Evolutionary conservation across 2,888 invertebrate genomes (phyloP).

Genomic region (Temnothorax ravouxi): DNA sequence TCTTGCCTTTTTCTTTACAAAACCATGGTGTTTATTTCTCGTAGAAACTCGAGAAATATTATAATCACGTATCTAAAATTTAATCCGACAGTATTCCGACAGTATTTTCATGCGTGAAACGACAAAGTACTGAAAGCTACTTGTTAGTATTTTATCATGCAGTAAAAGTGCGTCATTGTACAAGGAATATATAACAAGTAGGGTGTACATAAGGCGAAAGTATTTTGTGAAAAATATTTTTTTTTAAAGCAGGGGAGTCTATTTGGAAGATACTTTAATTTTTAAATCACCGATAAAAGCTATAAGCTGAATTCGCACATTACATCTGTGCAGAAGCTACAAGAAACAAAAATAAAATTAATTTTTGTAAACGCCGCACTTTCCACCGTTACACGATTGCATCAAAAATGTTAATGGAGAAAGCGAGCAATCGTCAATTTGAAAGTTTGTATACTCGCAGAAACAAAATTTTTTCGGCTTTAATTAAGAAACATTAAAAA

Average conservation of each 20-base stretch:
- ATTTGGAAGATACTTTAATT: background rate
- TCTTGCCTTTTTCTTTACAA: background rate
- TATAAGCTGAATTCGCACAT: background rate
- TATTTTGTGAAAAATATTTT: background rate
- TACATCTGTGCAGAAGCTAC: background rate
- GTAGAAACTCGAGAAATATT: background rate
- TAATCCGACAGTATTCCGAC: background rate
- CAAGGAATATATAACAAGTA: background rate
- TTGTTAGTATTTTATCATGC: background rate
- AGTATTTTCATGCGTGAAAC: background rate
- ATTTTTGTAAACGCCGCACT: background rate
- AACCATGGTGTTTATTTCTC: background rate
- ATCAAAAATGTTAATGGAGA: constrained; percentile 2
- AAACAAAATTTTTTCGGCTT: background rate
- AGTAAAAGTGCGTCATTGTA: background rate
- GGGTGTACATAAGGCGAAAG: background rate
- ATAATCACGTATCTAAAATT: background rate
- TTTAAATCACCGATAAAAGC: background rate
- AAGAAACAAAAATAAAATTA: background rate
- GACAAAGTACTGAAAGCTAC: background rate
- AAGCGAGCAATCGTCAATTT: background rate
- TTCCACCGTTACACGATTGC: background rate
- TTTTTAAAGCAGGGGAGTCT: background rate
- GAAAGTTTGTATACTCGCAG: background rate
- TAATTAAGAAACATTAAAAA: background rate